Percentiles rank a stretch among this genome's conserved stretches.
These are phyloP conservation scores for Morus bassanus DNA, from an alignment of 2,797 vertebrate genomes.

Conservation along the genomic window DNA sequence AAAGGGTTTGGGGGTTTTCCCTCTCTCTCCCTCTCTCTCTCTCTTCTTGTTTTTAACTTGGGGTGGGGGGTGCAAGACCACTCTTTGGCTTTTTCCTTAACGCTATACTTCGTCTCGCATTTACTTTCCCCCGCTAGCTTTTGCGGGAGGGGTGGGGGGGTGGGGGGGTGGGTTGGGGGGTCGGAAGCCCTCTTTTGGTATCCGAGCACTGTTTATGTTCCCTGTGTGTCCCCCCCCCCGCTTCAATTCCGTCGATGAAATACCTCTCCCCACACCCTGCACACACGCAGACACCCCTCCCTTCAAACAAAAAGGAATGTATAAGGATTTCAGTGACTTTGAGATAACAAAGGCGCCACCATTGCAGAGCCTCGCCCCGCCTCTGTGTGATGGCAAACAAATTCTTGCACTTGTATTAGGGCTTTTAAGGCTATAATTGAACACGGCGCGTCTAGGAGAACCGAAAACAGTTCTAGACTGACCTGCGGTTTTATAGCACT, in stretches of 20 bases:
- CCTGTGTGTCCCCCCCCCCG: neutral
- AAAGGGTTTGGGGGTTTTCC: constrained; percentile 40
- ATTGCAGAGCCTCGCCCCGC: constrained; percentile 84
- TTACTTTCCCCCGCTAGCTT: neutral
- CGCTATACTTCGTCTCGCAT: neutral
- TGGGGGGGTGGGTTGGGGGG: neutral
- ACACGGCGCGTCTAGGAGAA: constrained; percentile 86
- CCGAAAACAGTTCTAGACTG: constrained; percentile 88
- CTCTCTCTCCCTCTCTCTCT: fast-evolving
- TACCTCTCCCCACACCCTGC: neutral
- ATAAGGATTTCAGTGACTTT: constrained; percentile 75
- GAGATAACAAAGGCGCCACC: constrained; percentile 84
- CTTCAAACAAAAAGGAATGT: constrained; percentile 71
- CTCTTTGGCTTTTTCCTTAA: constrained; percentile 20
- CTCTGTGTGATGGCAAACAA: constrained; percentile 89
- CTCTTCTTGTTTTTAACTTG: neutral
- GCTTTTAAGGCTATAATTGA: constrained; percentile 92
- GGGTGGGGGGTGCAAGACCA: neutral
- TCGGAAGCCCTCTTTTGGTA: neutral
- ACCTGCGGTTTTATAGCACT: constrained; percentile 90
- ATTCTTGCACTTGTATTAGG: constrained; percentile 90
- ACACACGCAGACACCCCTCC: constrained; percentile 1
- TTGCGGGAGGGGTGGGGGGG: neutral
- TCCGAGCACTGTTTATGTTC: neutral
- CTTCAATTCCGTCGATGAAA: neutral